Conservation (phyloP, 2,888 invertebrate species). For the Monopis laevigella region DNA sequence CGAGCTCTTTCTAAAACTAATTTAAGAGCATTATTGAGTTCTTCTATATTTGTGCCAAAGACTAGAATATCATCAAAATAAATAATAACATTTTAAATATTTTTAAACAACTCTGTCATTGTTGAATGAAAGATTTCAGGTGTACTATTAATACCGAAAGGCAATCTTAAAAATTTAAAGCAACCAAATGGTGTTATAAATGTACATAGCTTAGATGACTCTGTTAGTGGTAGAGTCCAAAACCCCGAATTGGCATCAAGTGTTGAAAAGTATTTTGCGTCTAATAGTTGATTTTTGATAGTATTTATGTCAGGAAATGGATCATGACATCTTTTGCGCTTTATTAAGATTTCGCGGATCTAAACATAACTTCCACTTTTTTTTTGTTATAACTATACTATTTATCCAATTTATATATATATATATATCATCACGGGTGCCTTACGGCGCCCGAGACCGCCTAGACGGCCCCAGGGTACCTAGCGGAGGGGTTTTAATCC, state of each 20-base stretch:
- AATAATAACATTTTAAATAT: conserved; percentile 17
- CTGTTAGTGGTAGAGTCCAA: conserved; percentile 17
- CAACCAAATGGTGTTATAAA: conserved; percentile 21
- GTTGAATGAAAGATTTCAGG: conserved; percentile 20
- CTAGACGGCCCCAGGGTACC: no score
- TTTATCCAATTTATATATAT: conserved; percentile 20
- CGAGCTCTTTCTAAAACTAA: conserved; percentile 12
- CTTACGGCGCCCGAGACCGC: no score
- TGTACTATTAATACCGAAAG: conserved; percentile 20
- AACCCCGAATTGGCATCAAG: conserved; percentile 21
- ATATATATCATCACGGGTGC: no score
- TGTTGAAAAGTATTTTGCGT: conserved; percentile 18
- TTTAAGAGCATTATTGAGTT: conserved; percentile 3
- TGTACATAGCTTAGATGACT: conserved; percentile 20
- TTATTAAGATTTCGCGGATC: conserved; percentile 22
- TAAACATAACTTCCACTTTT: conserved; percentile 20
- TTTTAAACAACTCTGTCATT: conserved; percentile 19
- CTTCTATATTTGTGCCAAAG: conserved; percentile 15
- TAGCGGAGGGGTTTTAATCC: no score
- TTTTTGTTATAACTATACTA: conserved; percentile 19
- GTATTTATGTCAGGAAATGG: conserved; percentile 21
- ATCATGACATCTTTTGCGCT: conserved; percentile 18
- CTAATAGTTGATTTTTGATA: conserved; percentile 17
- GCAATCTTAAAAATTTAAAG: conserved; percentile 18
- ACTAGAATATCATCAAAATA: conserved; percentile 21